Conservation (phyloP, 2,888 invertebrate genomes). For the Acrocyrtus sp. region DNA sequence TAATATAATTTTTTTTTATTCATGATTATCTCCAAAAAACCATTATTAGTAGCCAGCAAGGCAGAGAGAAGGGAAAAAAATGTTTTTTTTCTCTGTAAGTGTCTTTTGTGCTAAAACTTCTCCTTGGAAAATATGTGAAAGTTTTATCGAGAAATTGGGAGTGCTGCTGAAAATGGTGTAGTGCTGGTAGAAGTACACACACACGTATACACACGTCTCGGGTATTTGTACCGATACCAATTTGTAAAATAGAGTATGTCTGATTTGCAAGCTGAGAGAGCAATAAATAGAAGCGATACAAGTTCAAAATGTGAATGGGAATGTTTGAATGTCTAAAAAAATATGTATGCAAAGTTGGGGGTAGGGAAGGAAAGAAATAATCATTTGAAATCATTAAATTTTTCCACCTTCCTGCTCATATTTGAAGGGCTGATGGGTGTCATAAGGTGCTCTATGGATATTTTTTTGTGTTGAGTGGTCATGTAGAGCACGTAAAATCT, state of each 20-base stretch:
- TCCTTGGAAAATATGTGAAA: too few relatives aligned
- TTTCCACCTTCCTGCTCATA: slow-evolving; percentile 58
- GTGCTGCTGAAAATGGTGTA: too few relatives aligned
- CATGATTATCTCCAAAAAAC: neutral
- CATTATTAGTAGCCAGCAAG: neutral
- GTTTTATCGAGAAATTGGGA: too few relatives aligned
- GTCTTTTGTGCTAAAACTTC: neutral
- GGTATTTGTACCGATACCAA: too few relatives aligned
- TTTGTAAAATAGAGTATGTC: too few relatives aligned
- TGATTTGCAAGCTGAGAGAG: too few relatives aligned
- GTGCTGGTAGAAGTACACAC: too few relatives aligned
- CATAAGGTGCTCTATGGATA: slow-evolving; percentile 60
- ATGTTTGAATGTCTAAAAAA: neutral
- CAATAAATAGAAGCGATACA: neutral
- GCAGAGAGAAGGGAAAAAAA: neutral
- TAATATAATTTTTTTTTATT: too few relatives aligned
- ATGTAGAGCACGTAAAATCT: slow-evolving; percentile 57
- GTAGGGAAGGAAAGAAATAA: slow-evolving; percentile 46
- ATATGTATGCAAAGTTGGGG: too few relatives aligned
- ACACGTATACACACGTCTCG: too few relatives aligned
- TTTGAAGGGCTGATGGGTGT: slow-evolving; percentile 56
- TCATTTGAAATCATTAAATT: slow-evolving; percentile 64
- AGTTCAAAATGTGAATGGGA: too few relatives aligned
- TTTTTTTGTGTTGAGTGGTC: slow-evolving; percentile 60
- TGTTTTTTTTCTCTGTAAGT: neutral